These are phyloP conservation scores for Plutella xylostella DNA, from an alignment of 2,888 invertebrate genomes.

Conservation along the genomic window DNA sequence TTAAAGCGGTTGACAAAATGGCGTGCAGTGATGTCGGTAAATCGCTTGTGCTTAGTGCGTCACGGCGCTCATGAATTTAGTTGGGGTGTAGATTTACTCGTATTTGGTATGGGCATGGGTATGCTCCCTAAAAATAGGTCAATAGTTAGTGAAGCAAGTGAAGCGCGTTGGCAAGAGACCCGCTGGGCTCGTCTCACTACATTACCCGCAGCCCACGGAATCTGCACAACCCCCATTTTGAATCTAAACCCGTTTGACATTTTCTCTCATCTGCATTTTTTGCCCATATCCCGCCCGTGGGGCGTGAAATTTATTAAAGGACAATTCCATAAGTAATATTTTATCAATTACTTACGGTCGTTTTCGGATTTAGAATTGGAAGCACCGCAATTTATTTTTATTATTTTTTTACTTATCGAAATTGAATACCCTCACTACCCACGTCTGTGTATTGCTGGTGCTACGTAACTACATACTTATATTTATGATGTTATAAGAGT, in stretches of 20 bases:
- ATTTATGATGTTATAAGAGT: no score
- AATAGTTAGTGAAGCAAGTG: neutral
- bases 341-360: slow-evolving; percentile 58
- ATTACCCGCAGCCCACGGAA: slow-evolving; percentile 37
- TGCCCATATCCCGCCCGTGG: slow-evolving; percentile 44
- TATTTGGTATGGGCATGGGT: neutral
- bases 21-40: slow-evolving; percentile 16
- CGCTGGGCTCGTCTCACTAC: slow-evolving; percentile 40
- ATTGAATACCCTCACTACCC: no score
- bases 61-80: neutral
- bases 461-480: no score
- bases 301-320: slow-evolving; percentile 58
- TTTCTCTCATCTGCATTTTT: slow-evolving; percentile 60
- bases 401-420: no score
- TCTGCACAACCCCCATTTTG: slow-evolving; percentile 30
- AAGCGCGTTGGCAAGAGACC: slow-evolving; percentile 2
- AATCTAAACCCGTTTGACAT: slow-evolving; percentile 47
- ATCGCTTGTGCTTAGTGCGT: neutral
- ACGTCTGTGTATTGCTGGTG: no score
- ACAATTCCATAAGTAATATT: slow-evolving; percentile 49
- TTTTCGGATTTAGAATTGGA: slow-evolving; percentile 50
- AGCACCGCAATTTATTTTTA: slow-evolving; percentile 41
- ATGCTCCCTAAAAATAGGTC: neutral
- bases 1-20: slow-evolving; percentile 33
- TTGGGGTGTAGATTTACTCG: neutral